These are phyloP conservation scores for Drosophila ezoana DNA, from an alignment of 2,888 invertebrate species.

Conservation along the genomic window DNA sequence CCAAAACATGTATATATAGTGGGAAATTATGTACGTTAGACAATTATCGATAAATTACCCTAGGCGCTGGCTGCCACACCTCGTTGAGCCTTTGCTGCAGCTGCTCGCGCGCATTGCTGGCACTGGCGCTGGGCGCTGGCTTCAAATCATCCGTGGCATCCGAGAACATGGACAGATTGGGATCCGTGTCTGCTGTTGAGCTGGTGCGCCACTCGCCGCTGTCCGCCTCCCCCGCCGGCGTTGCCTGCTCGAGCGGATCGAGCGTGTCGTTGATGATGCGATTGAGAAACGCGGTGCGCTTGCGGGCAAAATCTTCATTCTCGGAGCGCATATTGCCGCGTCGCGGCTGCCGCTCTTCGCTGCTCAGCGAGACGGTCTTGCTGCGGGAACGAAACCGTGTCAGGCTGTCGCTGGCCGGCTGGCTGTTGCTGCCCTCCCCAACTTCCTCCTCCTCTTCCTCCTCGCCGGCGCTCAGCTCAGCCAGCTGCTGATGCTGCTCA, in stretches of 20 bases:
- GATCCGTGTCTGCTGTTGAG: slow-evolving; percentile 42
- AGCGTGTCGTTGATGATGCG: slow-evolving; percentile 83
- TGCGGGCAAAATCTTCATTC: slow-evolving; percentile 88
- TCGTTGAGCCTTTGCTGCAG: slow-evolving; percentile 56
- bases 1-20: not conserved
- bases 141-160: slow-evolving; percentile 54
- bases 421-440: slow-evolving; percentile 33
- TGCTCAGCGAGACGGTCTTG: slow-evolving; percentile 72
- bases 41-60: slow-evolving; percentile 56
- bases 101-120: slow-evolving; percentile 32
- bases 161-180: slow-evolving; percentile 45
- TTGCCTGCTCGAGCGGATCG: slow-evolving; percentile 26
- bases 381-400: slow-evolving; percentile 73
- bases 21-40: not conserved
- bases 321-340: slow-evolving; percentile 87
- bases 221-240: slow-evolving; percentile 11
- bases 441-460: slow-evolving; percentile 21
- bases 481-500: not conserved
- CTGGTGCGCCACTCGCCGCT: slow-evolving; percentile 42
- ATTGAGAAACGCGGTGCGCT: slow-evolving; percentile 87
- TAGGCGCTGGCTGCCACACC: slow-evolving; percentile 77
- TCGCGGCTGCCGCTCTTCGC: slow-evolving; percentile 59
- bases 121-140: slow-evolving; percentile 1
- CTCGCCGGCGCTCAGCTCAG: slow-evolving; percentile 48
- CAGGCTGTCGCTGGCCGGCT: slow-evolving; percentile 5